Evolutionary conservation across 2,797 vertebrate genomes (phyloP).

Genomic region (Phalloptychus januarius): DNA sequence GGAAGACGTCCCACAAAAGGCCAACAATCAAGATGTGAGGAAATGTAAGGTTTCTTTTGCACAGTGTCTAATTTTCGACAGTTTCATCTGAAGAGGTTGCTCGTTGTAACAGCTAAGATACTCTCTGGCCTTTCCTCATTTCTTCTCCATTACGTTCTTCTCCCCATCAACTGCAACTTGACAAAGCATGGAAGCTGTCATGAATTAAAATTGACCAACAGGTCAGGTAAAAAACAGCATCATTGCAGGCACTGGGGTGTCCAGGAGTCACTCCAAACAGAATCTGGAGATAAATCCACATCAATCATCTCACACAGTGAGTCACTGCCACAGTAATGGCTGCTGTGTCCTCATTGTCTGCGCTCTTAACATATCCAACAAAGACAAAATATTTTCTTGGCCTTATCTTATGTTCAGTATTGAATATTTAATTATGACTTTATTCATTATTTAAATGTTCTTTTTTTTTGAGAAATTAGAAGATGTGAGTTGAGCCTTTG

Average conservation of each 20-base stretch:
- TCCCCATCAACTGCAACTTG: slow-evolving; percentile 23
- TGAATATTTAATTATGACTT: slow-evolving; percentile 71
- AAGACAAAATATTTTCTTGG: slow-evolving; percentile 40
- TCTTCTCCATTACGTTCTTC: not conserved
- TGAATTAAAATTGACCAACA: slow-evolving; percentile 52
- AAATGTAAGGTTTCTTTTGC: not conserved
- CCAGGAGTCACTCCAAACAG: slow-evolving; percentile 51
- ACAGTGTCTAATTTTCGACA: not conserved
- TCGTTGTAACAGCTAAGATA: not conserved
- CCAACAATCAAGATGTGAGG: not conserved
- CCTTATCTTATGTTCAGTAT: slow-evolving; percentile 55
- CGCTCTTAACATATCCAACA: slow-evolving; percentile 57
- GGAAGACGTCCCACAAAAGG: not conserved
- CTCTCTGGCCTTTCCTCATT: not conserved
- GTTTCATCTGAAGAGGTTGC: not conserved
- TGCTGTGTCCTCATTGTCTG: slow-evolving; percentile 20
- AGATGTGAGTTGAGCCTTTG: slow-evolving; percentile 66
- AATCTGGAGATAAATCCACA: slow-evolving; percentile 69
- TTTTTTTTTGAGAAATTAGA: slow-evolving; percentile 55
- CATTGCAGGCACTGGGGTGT: slow-evolving; percentile 37
- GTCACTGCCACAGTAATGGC: slow-evolving; percentile 29
- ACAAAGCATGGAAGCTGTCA: slow-evolving; percentile 28
- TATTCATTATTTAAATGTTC: slow-evolving; percentile 53
- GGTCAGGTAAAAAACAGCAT: slow-evolving; percentile 33
- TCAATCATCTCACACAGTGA: slow-evolving; percentile 56